phyloP scores from a whole-genome alignment of 2,797 vertebrate species.

The Buceros bicornis region DNA sequence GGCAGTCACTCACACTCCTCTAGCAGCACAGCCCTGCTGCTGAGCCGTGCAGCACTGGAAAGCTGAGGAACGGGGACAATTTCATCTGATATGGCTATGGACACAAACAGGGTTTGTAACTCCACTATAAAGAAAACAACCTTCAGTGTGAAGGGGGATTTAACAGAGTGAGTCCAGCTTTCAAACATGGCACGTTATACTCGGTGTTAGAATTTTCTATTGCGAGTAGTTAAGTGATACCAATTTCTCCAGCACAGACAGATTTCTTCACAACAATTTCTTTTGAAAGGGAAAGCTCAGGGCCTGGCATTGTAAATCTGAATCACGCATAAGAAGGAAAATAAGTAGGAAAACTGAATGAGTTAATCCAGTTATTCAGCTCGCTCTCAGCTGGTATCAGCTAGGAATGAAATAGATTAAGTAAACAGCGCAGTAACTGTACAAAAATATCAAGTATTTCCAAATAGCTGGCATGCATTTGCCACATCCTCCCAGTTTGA shows the following conservation, averaged over 20 bases:
- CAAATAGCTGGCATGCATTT: not conserved
- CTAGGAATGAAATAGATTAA: not conserved
- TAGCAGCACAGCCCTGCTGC: not conserved
- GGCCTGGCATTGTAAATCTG: not conserved
- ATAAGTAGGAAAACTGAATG: not conserved
- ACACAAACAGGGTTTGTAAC: not conserved
- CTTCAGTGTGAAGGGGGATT: not conserved
- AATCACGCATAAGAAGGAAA: not conserved
- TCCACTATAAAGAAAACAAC: not conserved
- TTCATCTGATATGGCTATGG: not conserved
- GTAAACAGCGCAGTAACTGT: not conserved
- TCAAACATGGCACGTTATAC: not conserved
- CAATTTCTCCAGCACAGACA: not conserved
- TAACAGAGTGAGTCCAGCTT: not conserved
- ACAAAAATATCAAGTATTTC: not conserved
- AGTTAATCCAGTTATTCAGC: not conserved
- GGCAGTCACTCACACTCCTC: not conserved
- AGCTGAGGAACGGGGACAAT: not conserved
- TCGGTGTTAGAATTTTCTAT: not conserved
- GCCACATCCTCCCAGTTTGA: not conserved
- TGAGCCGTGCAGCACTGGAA: rapidly evolving
- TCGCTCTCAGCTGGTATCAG: not conserved
- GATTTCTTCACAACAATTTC: not conserved
- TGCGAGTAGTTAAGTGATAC: not conserved
- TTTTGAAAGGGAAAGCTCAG: not conserved